Evolutionary conservation across 2,113 vertebrate species (phyloP).

Genomic region (Desmodus rotundus): DNA sequence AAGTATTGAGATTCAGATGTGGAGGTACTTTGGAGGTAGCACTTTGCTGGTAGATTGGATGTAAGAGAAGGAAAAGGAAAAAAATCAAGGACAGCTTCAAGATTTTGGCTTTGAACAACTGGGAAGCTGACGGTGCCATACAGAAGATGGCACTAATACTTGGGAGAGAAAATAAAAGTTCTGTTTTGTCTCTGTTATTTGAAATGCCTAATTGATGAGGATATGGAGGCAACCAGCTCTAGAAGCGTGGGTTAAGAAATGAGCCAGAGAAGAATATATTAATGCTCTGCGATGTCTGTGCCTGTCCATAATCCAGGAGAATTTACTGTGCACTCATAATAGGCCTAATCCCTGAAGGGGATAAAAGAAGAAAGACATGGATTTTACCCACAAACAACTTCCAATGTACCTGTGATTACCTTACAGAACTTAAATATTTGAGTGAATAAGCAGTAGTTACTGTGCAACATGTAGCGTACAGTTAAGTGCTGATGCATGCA

Average conservation of each 20-base stretch:
- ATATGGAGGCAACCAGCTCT: background rate
- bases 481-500: background rate
- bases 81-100: background rate
- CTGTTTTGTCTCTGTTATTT: background rate
- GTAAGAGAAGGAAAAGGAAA: background rate
- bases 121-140: background rate
- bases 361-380: background rate
- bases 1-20: background rate
- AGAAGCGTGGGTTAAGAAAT: background rate
- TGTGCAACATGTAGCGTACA: background rate
- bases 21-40: background rate
- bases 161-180: background rate
- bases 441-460: background rate
- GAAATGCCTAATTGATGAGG: background rate
- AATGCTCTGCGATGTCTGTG: accelerated
- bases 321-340: background rate
- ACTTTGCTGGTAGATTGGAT: background rate
- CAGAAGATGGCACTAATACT: background rate
- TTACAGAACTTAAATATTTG: background rate
- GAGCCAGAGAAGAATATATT: background rate
- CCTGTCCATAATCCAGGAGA: background rate
- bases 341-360: background rate
- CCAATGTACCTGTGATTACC: background rate
- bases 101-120: background rate
- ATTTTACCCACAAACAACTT: background rate